phyloP scores from a whole-genome alignment of 2,113 vertebrate species.

The Chloebia gouldiae region DNA sequence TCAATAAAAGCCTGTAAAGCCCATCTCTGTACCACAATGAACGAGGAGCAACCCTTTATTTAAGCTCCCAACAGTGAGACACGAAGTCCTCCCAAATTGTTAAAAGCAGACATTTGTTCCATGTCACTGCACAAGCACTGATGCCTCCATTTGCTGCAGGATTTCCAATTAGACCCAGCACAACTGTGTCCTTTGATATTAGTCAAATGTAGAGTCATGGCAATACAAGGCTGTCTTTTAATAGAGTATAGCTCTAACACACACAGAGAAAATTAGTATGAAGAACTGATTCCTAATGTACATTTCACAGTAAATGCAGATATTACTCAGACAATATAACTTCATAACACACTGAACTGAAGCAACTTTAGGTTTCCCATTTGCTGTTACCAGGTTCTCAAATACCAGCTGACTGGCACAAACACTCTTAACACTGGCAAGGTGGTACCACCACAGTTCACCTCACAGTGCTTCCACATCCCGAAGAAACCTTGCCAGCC shows the following conservation, averaged over 20 bases:
- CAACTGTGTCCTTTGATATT: not conserved
- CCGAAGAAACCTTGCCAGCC: not conserved
- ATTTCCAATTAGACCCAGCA: not conserved
- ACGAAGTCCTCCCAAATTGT: not conserved
- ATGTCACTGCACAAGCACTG: not conserved
- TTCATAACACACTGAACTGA: not conserved
- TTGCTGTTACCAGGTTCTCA: not conserved
- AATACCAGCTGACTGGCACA: not conserved
- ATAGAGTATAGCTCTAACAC: not conserved
- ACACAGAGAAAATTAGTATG: not conserved
- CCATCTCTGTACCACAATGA: not conserved
- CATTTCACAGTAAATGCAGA: not conserved
- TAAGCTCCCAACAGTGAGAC: not conserved
- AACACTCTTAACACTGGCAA: not conserved
- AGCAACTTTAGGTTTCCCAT: not conserved
- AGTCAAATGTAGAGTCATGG: not conserved
- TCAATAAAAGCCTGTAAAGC: not conserved
- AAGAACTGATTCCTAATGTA: not conserved
- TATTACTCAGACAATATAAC: not conserved
- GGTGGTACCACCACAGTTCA: not conserved
- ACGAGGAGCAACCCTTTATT: not conserved
- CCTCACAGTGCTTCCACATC: rapidly evolving
- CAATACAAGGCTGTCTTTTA: not conserved
- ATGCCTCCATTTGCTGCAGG: not conserved
- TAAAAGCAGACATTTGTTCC: not conserved